Base-by-base conservation (phyloP, 2,888 invertebrate species). In the Heliconius sara region DNA sequence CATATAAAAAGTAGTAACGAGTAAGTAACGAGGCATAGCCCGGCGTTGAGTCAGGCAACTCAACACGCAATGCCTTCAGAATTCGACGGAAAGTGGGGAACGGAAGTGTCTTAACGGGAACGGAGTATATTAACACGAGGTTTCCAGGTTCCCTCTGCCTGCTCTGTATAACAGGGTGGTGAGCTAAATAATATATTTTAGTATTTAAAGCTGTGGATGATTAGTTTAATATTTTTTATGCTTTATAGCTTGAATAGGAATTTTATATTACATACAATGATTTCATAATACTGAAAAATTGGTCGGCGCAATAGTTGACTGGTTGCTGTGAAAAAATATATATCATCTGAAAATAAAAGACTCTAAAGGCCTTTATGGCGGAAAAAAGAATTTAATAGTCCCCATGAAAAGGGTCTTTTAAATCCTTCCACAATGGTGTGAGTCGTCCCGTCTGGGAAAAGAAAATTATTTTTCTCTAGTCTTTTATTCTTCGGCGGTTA, bases 351-450 rank as follows among this genome's bases (percentile, higher is more conserved):
- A 87, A 89, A 83, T 83, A 82, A 84, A 82, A 79, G 79, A 83
- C 72, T 80, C 74, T 67, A 76, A 77, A 83, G 77, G 81, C 83
- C 80, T 83, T 85, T 82, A 84, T 81, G 78, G 71, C 74, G 78
- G 79, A 52, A 83, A 84, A 85, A 85, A 83, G 85, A 84, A 86
- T 84, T 85, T 91, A 92, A 92, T 90, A 90, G 88, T 88, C 85
- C 85, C 86, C 83, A 85, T 86, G 87, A 88, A 88, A 86, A 86
- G 87, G 87, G 86, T 85, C 88, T 91, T 91, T 90, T 87, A 92
- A 92, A 93, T 92, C 92, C 91, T 89, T 90, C 88, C 88, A 94
- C 93, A 95, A 95, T 92, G 90, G 93, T 91, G 89, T 85, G 88
- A 90, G 89, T 89, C 90, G 91, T 89, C 91, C 89, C 89, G 89